Evolutionary conservation across 1,140 invertebrate species (phyloP).

Genomic region (Asbolus verrucosus): DNA sequence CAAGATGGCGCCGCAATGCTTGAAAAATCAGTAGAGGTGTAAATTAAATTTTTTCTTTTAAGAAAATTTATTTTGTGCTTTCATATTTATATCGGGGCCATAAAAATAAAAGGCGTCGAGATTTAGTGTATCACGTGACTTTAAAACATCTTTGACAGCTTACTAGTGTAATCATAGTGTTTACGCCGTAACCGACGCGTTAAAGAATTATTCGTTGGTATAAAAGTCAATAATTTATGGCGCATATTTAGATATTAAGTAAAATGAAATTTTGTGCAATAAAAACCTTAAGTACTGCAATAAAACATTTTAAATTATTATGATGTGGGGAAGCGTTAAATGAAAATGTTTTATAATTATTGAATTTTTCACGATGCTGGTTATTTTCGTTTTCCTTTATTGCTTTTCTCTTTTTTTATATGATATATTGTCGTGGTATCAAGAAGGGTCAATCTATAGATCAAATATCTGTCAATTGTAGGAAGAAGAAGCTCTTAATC

Average conservation of each 20-base stretch:
- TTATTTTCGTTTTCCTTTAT: background rate
- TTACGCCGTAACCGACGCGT: conserved; percentile 26
- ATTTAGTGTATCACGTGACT: conserved; percentile 33
- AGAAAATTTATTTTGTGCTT: conserved; percentile 28
- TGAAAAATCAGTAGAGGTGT: conserved; percentile 9
- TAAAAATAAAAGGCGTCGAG: conserved; percentile 35
- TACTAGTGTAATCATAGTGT: conserved; percentile 30
- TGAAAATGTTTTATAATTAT: conserved; percentile 16
- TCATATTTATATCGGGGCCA: conserved; percentile 16
- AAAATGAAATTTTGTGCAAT: conserved; percentile 31
- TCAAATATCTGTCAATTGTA: conserved; percentile 4
- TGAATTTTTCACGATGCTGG: background rate
- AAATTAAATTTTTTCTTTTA: conserved; percentile 10
- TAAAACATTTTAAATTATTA: conserved; percentile 33
- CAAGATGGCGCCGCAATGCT: conserved; percentile 5
- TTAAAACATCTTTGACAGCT: conserved; percentile 35
- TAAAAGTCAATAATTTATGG: conserved; percentile 33
- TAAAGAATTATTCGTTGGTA: conserved; percentile 28
- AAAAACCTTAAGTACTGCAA: conserved; percentile 29
- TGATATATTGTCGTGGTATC: background rate
- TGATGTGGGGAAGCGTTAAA: background rate
- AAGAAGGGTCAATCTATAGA: conserved; percentile 1
- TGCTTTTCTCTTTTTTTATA: background rate
- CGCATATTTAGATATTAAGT: conserved; percentile 34
- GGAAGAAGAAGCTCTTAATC: background rate